phyloP scores from a whole-genome alignment of 2,888 invertebrate genomes.

The Elysia crispata region DNA sequence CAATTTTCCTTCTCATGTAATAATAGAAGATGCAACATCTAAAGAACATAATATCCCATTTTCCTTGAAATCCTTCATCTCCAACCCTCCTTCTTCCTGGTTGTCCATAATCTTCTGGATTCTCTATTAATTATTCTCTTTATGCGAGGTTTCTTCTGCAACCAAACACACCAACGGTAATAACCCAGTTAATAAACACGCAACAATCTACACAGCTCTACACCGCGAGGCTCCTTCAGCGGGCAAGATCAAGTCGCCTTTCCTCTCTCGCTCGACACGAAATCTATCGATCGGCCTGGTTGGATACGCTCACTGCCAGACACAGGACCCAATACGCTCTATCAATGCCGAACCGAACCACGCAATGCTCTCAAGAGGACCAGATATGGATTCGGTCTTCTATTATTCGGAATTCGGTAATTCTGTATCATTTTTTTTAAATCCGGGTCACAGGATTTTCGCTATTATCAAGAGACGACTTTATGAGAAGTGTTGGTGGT shows the following conservation, averaged over 20 bases:
- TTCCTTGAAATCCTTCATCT: no score
- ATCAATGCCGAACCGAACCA: not conserved
- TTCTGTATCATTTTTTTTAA: no score
- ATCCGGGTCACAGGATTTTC: no score
- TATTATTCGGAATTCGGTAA: not conserved
- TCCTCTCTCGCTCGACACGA: not conserved
- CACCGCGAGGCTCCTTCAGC: no score
- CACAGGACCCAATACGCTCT: not conserved
- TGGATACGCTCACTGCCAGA: not conserved
- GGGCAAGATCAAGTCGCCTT: not conserved
- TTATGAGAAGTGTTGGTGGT: no score
- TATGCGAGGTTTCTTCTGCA: not conserved
- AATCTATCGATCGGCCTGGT: not conserved
- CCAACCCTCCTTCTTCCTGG: no score
- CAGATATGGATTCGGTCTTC: not conserved
- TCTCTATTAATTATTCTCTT: not conserved
- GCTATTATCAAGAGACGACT: no score
- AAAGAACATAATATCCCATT: no score
- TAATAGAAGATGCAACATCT: no score
- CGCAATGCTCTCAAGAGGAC: not conserved
- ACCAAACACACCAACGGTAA: constrained; percentile 2
- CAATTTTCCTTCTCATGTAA: no score
- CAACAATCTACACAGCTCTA: not conserved
- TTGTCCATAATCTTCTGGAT: no score
- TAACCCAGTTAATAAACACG: constrained; percentile 5